Evolutionary conservation across 2,888 invertebrate species (phyloP), one percentile per base, ranked within the genome.

Genomic region (Agriotes lineatus): DNA sequence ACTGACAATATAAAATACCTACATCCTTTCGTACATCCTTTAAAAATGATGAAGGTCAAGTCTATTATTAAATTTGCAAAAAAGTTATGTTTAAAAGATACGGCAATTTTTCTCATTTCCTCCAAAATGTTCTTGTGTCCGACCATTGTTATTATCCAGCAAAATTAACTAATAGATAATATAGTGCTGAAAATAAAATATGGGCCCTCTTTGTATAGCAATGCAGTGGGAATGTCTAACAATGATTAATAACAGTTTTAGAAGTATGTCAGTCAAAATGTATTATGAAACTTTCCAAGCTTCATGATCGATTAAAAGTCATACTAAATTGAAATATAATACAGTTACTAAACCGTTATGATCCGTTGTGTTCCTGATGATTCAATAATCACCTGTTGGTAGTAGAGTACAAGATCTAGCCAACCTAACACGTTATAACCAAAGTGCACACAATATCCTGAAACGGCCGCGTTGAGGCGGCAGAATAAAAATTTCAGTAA

Each of bases 301-400:
- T 10, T 9, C 3, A 45, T 30, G 33, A 50, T 50, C 50, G 35
- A 52, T 48, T 25, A 22, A 22, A 10, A 48, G 12, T 48, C 12
- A 22, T 48, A 25, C 2, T 6, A 22, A 48, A 48, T 9, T 42
- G 48, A 48, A 22, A 22, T 48, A 48, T 48, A 48, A 48, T 25
- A 48, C 25, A 52, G 52, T 52, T 30, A 35, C 18, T 52, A 35
- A 16, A 52, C 52, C 33, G 52, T 52, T 52, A 52, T 52, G 19
- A 52, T 33, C 22, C 48, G 48, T 12, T 52, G 30, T 33, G 33
- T 16, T 33, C 52, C 25, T 30, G 33, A 52, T 52, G 7, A 52
- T 33, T 52, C 33, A 52, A 33, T 52, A 52, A 52, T 30, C 52
- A 30, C 33, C 33, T 52, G 52, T 52, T 33, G 52, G 52, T 9